Base-by-base conservation (phyloP, 2,113 vertebrate genomes). In the Cyanocitta stelleri region DNA sequence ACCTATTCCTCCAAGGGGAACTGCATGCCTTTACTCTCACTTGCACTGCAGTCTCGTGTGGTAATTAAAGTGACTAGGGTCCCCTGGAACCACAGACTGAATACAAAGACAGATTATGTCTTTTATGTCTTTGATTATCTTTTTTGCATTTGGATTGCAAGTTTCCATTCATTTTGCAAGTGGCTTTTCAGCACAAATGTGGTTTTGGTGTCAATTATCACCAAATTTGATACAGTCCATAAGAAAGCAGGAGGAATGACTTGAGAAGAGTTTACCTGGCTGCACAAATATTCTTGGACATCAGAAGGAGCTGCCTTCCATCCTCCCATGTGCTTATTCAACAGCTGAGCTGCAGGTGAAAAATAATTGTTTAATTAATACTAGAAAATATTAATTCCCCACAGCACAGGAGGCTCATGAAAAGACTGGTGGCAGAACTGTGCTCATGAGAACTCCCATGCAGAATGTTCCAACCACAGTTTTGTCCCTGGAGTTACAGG, bases 151-250 rank as follows among this genome's bases (percentile, higher is more conserved):
- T 87, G 75, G 43, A 90, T 63, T 61, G 59, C 72, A 76, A 74
- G 55, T 71, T 90, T 92, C 35, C 11, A 16, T 76, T 64, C 2
- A 54, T 73, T 92, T 94, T 86, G 35, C 48, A 37, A 68, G 37
- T 26, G 27, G 3, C 37, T 83, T 82, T 83, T 69, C 64, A 71
- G 84, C 46, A 43, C 17, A 21, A 44, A 35, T n/a, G 23, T 78
- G n/a, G 0, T 49, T 80, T 76, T 61, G 29, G 16, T 54, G 55
- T 64, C 67, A 48, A 8, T 66, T 67, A 49, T 58, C 44, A 39
- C 27, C 0, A 3, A n/a, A 63, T 51, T 85, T 15, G 6, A 44
- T 5, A 10, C 5, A 29, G 16, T 44, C 61, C 3, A 1, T 35
- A 56, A 33, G 46, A 69, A 80, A 75, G 33, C 21, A 46, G 27